A percentile compares a stretch with the other conserved stretches of the same genome.
Evolutionary conservation across 2,113 vertebrate genomes (phyloP).

Genomic region (Varanus salvator): DNA sequence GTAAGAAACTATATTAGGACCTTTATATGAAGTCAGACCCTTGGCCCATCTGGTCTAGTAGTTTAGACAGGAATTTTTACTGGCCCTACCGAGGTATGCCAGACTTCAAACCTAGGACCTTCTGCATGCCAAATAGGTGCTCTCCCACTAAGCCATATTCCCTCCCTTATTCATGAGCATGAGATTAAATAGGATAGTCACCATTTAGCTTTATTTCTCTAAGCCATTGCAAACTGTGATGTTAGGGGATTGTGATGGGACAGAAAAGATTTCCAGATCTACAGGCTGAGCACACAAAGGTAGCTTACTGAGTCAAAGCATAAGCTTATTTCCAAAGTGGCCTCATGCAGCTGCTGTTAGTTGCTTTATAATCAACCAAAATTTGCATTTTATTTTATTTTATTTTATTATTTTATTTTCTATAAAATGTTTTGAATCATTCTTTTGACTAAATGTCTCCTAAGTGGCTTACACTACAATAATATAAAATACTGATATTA

Average conservation of each 20-base stretch:
- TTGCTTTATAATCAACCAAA: not conserved
- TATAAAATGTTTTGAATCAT: not conserved
- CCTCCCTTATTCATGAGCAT: not conserved
- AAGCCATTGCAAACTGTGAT: not conserved
- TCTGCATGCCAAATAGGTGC: too few relatives aligned
- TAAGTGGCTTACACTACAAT: not conserved
- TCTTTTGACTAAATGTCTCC: not conserved
- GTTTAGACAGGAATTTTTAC: too few relatives aligned
- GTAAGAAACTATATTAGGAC: slow-evolving; percentile 75
- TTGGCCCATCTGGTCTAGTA: too few relatives aligned
- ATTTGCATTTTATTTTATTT: too few relatives aligned
- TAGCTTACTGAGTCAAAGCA: not conserved
- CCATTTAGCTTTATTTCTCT: not conserved
- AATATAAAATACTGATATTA: not conserved
- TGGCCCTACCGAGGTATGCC: too few relatives aligned
- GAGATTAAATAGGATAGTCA: not conserved
- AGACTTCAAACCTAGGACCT: too few relatives aligned
- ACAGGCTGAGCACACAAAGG: not conserved
- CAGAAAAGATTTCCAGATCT: not conserved
- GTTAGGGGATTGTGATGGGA: not conserved
- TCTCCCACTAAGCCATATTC: too few relatives aligned
- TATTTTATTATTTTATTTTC: not conserved
- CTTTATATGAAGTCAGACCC: too few relatives aligned
- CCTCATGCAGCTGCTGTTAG: not conserved
- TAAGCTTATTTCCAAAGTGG: not conserved